A percentile compares a stretch with the other conserved stretches of the same genome.
phyloP scores from a whole-genome alignment of 2,888 invertebrate genomes.

The Caenorhabditis sp. region DNA sequence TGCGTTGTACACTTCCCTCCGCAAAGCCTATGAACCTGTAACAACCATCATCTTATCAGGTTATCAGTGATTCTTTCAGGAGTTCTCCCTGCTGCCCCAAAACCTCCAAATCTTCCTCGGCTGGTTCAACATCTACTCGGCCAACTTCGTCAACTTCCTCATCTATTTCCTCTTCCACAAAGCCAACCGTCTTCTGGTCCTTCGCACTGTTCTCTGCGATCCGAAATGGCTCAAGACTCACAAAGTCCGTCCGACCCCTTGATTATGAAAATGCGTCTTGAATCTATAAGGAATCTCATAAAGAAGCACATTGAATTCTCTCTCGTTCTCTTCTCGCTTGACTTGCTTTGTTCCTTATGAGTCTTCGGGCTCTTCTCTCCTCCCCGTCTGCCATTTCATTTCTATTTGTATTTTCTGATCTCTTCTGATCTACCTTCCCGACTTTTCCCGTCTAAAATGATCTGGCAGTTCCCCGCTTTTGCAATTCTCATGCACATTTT shows the following conservation, averaged over 20 bases:
- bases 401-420: no score
- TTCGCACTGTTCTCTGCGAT: constrained; percentile 30
- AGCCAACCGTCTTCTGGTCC: constrained; percentile 21
- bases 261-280: not conserved
- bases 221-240: constrained; percentile 30
- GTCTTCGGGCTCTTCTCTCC: no score
- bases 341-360: not conserved
- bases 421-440: no score
- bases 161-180: constrained; percentile 49
- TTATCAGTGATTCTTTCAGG: constrained; percentile 13
- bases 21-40: constrained; percentile 32
- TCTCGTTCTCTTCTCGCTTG: not conserved
- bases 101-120: constrained; percentile 35
- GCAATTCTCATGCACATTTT: constrained; percentile 44
- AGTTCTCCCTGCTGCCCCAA: constrained; percentile 17
- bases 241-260: constrained; percentile 30
- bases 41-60: not conserved
- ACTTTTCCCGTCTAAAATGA: constrained; percentile 14
- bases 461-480: constrained; percentile 38
- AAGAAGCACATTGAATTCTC: constrained; percentile 9
- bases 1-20: constrained; percentile 27
- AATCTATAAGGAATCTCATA: not conserved
- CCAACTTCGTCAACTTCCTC: constrained; percentile 46
- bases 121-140: constrained; percentile 47
- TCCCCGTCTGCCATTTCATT: no score